These are phyloP conservation scores for Orchesellides sinensis DNA, from an alignment of 2,888 invertebrate species.

Conservation along the genomic window DNA sequence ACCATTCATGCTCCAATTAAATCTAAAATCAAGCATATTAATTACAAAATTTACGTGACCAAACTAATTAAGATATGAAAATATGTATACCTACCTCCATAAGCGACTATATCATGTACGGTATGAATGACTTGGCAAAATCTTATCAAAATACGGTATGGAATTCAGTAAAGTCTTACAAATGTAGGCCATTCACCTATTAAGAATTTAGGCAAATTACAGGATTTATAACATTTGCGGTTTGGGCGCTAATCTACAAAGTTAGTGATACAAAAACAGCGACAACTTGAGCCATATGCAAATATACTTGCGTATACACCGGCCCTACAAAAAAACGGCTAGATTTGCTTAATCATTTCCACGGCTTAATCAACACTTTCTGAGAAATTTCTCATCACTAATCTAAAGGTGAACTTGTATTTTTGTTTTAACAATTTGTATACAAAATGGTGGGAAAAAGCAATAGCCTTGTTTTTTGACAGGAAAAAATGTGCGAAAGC, in stretches of 20 bases:
- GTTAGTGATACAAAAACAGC: background rate
- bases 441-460: background rate
- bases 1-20: slow-evolving; percentile 9
- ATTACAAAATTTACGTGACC: background rate
- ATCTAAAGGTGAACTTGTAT: background rate
- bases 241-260: background rate
- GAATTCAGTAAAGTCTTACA: too few species aligned
- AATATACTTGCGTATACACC: background rate
- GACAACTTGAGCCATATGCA: background rate
- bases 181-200: too few species aligned
- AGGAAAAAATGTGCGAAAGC: background rate
- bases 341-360: background rate
- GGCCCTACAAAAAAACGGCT: background rate
- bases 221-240: background rate
- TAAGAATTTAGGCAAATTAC: background rate
- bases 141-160: background rate
- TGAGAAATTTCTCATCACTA: background rate
- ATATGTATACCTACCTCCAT: background rate
- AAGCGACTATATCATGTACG: background rate
- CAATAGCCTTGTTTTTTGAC: background rate
- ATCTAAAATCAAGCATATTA: background rate
- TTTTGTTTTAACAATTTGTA: background rate
- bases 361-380: background rate
- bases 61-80: background rate
- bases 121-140: background rate